Conservation (phyloP, 2,797 vertebrate genomes). For the Pempheris klunzingeri region DNA sequence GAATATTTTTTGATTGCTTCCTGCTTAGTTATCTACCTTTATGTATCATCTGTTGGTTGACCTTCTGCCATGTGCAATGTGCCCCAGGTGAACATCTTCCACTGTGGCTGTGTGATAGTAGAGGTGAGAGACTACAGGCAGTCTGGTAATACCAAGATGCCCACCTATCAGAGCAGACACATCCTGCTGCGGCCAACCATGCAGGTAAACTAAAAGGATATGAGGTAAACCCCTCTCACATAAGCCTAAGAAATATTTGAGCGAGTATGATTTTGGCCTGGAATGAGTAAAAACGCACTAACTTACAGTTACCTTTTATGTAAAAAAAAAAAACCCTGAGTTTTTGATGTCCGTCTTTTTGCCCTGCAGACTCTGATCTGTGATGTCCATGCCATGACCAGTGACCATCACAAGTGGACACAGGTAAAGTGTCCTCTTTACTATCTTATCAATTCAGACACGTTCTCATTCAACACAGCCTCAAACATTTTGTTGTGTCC, state of each 20-base stretch:
- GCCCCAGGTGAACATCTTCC: slow-evolving; percentile 97
- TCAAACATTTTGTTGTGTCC: not conserved
- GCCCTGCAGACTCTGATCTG: slow-evolving; percentile 89
- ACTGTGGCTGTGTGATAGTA: slow-evolving; percentile 97
- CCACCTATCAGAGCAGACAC: slow-evolving; percentile 95
- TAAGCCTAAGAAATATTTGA: not conserved
- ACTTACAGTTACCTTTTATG: not conserved
- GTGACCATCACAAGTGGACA: slow-evolving; percentile 99
- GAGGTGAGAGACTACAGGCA: slow-evolving; percentile 98
- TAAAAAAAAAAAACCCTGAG: not conserved
- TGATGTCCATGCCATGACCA: slow-evolving; percentile 98
- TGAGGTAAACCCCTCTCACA: not conserved
- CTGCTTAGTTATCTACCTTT: not conserved
- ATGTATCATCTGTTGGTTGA: slow-evolving; percentile 17
- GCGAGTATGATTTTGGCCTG: not conserved
- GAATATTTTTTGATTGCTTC: not conserved
- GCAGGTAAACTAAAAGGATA: slow-evolving; percentile 87
- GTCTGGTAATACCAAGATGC: slow-evolving; percentile 94
- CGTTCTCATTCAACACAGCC: not conserved
- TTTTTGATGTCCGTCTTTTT: slow-evolving; percentile 10
- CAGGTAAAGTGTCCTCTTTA: slow-evolving; percentile 86
- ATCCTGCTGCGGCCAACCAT: slow-evolving; percentile 96
- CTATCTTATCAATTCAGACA: not conserved
- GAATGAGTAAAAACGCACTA: not conserved
- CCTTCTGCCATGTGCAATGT: not conserved